Percentiles rank a stretch among this genome's conserved stretches.
phyloP scores from a whole-genome alignment of 2,888 invertebrate species.

The Dromius quadrimaculatus region DNA sequence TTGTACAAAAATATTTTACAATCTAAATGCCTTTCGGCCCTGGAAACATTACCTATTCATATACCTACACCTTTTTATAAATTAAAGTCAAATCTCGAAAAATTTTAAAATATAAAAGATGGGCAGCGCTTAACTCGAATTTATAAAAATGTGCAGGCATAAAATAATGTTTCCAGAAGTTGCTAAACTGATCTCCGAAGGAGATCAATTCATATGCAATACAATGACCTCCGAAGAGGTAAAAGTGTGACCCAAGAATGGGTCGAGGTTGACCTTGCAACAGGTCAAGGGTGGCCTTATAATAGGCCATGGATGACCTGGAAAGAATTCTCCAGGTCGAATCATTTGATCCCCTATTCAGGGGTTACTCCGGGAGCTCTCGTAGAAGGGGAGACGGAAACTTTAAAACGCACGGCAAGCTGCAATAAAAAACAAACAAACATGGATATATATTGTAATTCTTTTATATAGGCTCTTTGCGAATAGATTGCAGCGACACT shows the following conservation, averaged over 20 bases:
- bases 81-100: neutral
- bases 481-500: no score
- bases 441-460: no score
- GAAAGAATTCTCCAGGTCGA: neutral
- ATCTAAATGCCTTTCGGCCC: neutral
- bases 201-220: no score
- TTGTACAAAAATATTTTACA: neutral
- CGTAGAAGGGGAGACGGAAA: no score
- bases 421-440: no score
- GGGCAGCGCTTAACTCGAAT: neutral
- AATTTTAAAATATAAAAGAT: neutral
- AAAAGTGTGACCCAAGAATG: no score
- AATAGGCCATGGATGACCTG: neutral
- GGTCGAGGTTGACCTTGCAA: neutral
- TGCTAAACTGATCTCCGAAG: no score
- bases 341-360: no score
- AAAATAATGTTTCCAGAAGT: constrained; percentile 4
- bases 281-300: neutral
- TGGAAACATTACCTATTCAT: constrained; percentile 11
- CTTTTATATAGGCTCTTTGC: no score
- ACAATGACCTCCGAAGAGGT: neutral
- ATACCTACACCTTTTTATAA: neutral
- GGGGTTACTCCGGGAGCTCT: no score
- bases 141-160: neutral
- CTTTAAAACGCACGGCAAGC: no score